phyloP scores from a whole-genome alignment of 23 tunicate genomes.

The Oikopleura albicans region DNA sequence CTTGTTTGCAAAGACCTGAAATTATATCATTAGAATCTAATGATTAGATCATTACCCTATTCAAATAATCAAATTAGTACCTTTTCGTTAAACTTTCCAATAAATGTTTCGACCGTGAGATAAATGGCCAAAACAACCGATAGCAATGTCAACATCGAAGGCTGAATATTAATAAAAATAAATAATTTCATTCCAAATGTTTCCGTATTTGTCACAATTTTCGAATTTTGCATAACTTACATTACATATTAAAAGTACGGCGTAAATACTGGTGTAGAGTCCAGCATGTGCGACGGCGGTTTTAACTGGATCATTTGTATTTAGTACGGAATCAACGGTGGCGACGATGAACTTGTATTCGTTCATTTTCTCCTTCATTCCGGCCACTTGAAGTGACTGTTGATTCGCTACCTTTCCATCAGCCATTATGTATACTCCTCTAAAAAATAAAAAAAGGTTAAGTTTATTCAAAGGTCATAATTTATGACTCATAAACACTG shows the following conservation, averaged over 20 bases:
- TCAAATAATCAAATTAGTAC: not conserved
- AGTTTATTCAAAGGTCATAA: too few species aligned
- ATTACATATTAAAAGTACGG: not conserved
- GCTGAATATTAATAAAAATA: too few species aligned
- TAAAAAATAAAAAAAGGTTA: not conserved
- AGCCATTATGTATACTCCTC: not conserved
- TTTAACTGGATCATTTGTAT: not conserved
- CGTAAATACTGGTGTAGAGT: not conserved
- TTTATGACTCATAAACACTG: too few species aligned
- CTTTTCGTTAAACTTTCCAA: conserved; percentile 1
- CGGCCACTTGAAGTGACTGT: not conserved
- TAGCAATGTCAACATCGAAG: not conserved
- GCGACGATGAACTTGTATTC: not conserved
- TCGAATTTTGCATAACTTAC: too few species aligned
- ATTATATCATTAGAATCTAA: too few species aligned
- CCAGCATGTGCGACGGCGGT: not conserved
- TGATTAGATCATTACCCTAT: too few species aligned
- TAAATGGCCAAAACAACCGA: not conserved
- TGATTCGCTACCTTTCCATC: not conserved
- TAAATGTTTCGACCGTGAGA: not conserved
- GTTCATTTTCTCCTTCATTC: not conserved
- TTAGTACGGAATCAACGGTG: not conserved
- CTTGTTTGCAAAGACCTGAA: not conserved
- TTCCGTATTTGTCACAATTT: too few species aligned
- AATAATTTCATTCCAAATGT: too few species aligned